Evolutionary conservation across 2,888 invertebrate genomes (phyloP).

Genomic region (Microplitis manilae): DNA sequence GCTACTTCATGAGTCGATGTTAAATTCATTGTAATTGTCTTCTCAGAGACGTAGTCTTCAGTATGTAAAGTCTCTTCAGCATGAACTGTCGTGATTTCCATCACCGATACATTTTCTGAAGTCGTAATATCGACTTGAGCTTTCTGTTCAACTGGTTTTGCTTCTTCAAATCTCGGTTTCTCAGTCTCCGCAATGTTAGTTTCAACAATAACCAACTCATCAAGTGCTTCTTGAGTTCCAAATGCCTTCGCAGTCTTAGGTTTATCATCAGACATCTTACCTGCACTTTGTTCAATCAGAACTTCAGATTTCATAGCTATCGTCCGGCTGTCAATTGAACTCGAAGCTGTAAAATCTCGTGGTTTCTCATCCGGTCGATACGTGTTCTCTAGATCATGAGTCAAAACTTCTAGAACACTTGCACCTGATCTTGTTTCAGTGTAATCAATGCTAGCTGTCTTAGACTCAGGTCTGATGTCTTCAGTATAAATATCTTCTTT

Average conservation of each 20-base stretch:
- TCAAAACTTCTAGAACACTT: slow-evolving; percentile 63
- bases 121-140: slow-evolving; percentile 61
- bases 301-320: slow-evolving; percentile 73
- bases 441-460: slow-evolving; percentile 70
- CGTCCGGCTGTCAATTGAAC: slow-evolving; percentile 71
- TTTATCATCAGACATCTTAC: slow-evolving; percentile 55
- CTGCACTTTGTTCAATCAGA: slow-evolving; percentile 64
- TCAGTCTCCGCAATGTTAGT: slow-evolving; percentile 72
- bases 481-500: slow-evolving; percentile 70
- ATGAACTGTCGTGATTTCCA: slow-evolving; percentile 60
- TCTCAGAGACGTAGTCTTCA: slow-evolving; percentile 55
- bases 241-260: slow-evolving; percentile 65
- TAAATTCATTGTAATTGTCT: slow-evolving; percentile 55
- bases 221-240: slow-evolving; percentile 73
- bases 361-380: slow-evolving; percentile 58
- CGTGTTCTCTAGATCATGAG: slow-evolving; percentile 65
- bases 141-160: slow-evolving; percentile 63
- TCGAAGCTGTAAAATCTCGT: slow-evolving; percentile 60
- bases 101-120: slow-evolving; percentile 61
- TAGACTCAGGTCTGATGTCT: slow-evolving; percentile 67
- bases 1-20: slow-evolving; percentile 64
- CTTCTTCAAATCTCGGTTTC: slow-evolving; percentile 71
- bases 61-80: slow-evolving; percentile 59
- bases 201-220: slow-evolving; percentile 71
- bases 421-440: slow-evolving; percentile 64